Evolutionary conservation across 2,888 invertebrate species (phyloP), one percentile per base, ranked within the genome.

Genomic region (Malachius bipustulatus): DNA sequence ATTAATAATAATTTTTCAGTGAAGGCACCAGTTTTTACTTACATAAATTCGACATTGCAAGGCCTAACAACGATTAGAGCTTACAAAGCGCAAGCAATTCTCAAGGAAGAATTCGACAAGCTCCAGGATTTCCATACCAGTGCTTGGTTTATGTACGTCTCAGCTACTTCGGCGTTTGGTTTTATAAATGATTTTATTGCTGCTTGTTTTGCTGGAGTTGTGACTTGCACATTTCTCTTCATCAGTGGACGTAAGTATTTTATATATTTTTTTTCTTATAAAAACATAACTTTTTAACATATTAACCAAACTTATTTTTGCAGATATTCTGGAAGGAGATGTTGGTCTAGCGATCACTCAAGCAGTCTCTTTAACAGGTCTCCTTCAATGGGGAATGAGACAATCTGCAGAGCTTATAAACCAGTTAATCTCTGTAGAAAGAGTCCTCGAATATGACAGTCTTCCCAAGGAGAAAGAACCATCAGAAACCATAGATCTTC

Each of bases 1-100:
- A 16, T 14, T 12, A 9, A 9, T 9, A 9, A 4, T 28, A 8
- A 9, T 30, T 34, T 44, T 56, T 35, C 64, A 87, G 87, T 82
- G 46, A 72, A 84, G 36, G 84, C 85, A 51, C 89, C 89, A 1
- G 80, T 89, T 0, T 88, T 84, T 56, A 74, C 82, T 1, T 85
- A 88, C 56, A 63, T 89, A 24, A 82, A 77, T 51, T 78, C 84
- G 4, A 78, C 82, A 1, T 65, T 90, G 2, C 73, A 80, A 46
- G 89, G 89, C 1, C 59, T 89, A 13, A 74, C 81, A 1, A 85
- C 87, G 1, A 82, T 90, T 30, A 65, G 90, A 36, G 82, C 87
- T 1, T 83, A 77, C 49, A 69, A 72, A 2, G 78, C 79, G 0
- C 75, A 85, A 56, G 51, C 65, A 2, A 70, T 75, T 4, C 67